Percentiles rank a stretch among this genome's conserved stretches.
Conservation (phyloP, 2,113 vertebrate species). For the Alces alces region DNA sequence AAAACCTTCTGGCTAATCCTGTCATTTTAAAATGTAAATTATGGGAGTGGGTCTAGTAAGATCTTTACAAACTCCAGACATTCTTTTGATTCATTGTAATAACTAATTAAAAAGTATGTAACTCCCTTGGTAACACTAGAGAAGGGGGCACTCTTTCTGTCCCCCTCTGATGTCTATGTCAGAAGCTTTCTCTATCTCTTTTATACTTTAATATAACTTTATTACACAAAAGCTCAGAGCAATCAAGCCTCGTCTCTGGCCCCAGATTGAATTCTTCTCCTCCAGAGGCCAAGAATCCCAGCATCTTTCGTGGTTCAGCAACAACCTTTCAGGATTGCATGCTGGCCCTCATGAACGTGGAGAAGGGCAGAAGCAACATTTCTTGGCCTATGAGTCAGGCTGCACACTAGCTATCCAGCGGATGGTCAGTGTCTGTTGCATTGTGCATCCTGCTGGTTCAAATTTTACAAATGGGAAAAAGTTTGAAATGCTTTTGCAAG, state of each 20-base stretch:
- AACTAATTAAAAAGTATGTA: background rate
- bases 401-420: background rate
- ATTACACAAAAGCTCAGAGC: background rate
- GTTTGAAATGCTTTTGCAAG: background rate
- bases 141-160: background rate
- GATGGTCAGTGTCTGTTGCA: background rate
- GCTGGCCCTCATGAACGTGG: accelerated
- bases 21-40: background rate
- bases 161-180: background rate
- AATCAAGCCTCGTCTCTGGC: background rate
- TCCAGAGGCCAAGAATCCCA: background rate
- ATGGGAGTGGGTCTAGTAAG: background rate
- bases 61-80: background rate
- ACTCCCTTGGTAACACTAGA: background rate
- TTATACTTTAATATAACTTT: background rate
- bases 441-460: background rate
- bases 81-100: background rate
- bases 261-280: background rate
- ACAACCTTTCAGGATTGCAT: accelerated
- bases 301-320: background rate
- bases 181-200: background rate
- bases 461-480: background rate
- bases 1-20: background rate
- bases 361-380: no score
- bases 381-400: background rate